phyloP scores from a whole-genome alignment of 2,113 vertebrate genomes.

The Erinaceus europaeus region DNA sequence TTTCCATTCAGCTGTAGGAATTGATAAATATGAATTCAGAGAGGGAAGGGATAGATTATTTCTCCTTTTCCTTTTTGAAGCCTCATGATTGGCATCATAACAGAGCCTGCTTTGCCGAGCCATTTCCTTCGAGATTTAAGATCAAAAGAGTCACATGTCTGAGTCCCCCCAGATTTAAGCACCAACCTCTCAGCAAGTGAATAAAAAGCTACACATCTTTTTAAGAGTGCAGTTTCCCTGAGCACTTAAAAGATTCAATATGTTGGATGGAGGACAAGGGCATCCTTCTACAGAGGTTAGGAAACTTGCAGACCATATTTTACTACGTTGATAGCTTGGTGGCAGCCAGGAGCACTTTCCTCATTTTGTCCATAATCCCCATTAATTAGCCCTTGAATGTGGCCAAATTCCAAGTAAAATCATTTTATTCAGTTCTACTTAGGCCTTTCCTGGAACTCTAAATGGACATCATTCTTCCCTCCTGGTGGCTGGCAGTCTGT shows the following conservation, averaged over 20 bases:
- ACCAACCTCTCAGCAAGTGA: background rate
- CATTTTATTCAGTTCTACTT: constrained; percentile 48
- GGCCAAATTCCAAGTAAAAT: constrained; percentile 58
- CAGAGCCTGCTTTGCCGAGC: background rate
- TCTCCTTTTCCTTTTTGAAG: background rate
- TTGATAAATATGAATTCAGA: background rate
- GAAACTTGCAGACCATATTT: background rate
- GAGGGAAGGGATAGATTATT: too few relatives aligned
- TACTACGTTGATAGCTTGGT: background rate
- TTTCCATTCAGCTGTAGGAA: background rate
- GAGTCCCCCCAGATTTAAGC: background rate
- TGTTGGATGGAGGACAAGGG: background rate
- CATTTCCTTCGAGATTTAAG: background rate
- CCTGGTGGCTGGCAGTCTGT: background rate
- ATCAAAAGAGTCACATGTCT: background rate
- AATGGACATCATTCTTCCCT: constrained; percentile 46
- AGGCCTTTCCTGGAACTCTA: constrained; percentile 52
- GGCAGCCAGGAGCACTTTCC: constrained; percentile 47
- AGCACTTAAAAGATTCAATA: constrained; percentile 27
- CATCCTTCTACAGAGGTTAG: background rate
- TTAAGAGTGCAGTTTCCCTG: background rate
- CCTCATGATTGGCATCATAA: background rate
- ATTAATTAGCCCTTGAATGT: constrained; percentile 51
- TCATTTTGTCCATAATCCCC: constrained; percentile 64
- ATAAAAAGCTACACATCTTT: constrained; percentile 28